Evolutionary conservation across 1,140 invertebrate species (phyloP).

Genomic region (Drosophila oshimai): DNA sequence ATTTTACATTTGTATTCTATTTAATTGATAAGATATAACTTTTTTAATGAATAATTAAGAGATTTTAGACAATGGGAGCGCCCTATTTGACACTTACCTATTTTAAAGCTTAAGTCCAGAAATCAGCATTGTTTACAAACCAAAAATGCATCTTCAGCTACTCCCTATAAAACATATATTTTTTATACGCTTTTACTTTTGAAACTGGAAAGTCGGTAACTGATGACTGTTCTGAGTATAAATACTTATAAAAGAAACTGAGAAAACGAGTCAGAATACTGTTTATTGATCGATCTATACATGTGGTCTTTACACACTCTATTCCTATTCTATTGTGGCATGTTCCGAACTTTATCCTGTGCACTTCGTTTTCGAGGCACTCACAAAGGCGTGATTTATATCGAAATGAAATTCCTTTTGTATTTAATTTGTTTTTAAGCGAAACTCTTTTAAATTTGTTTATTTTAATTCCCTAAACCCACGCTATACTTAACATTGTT

Average conservation of each 20-base stretch:
- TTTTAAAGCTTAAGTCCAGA: not conserved
- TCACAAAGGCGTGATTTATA: conserved; percentile 34
- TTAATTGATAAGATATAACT: too few species aligned
- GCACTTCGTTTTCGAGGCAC: conserved; percentile 72
- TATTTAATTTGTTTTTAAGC: conserved; percentile 71
- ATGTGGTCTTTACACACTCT: conserved; percentile 14
- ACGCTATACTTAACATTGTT: conserved; percentile 56
- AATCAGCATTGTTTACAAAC: not conserved
- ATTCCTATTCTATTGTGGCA: conserved; percentile 46
- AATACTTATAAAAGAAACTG: not conserved
- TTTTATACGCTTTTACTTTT: conserved; percentile 57
- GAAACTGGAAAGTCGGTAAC: conserved; percentile 3
- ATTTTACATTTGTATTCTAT: too few species aligned
- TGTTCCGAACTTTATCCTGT: conserved; percentile 51
- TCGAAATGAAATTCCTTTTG: conserved; percentile 58
- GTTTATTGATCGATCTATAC: conserved; percentile 2
- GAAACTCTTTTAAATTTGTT: conserved; percentile 40
- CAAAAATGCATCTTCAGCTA: not conserved
- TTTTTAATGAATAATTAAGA: too few species aligned
- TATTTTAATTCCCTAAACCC: conserved; percentile 30
- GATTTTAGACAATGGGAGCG: too few species aligned
- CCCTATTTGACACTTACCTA: not conserved
- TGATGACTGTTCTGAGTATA: conserved; percentile 1
- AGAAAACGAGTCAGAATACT: not conserved
- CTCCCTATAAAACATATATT: conserved; percentile 34